Evolutionary conservation across 35 echinoderm and acorn worm species (phyloP).

Genomic region (Heliocidaris erythrogramma): DNA sequence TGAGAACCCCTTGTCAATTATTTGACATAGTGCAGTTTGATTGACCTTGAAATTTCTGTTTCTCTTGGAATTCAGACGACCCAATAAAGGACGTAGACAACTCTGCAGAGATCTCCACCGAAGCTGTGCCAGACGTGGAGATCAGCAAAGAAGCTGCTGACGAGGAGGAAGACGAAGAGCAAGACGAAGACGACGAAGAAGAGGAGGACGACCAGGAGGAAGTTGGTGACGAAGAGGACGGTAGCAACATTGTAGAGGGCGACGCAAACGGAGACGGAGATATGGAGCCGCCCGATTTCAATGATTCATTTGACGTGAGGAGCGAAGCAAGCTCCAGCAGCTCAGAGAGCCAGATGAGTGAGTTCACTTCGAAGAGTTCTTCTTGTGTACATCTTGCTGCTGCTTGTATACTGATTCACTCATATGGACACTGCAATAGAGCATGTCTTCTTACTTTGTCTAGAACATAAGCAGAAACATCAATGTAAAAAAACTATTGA

Average conservation of each 20-base stretch:
- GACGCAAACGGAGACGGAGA: constrained; percentile 50
- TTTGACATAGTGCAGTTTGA: too few relatives aligned
- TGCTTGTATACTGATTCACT: too few relatives aligned
- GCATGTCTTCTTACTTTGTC: too few relatives aligned
- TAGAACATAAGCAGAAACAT: too few relatives aligned
- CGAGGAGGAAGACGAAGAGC: constrained; percentile 31
- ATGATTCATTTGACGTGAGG: constrained; percentile 78
- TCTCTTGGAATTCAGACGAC: background rate
- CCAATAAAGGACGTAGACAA: constrained; percentile 24
- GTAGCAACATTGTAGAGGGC: constrained; percentile 20
- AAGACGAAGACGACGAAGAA: constrained; percentile 8
- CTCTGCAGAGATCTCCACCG: constrained; percentile 37
- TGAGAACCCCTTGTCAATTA: too few relatives aligned
- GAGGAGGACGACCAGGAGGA: constrained; percentile 48
- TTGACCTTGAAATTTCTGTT: background rate
- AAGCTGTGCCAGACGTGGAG: constrained; percentile 23
- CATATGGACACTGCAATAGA: too few relatives aligned
- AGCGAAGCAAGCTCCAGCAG: constrained; percentile 90
- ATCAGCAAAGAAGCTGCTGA: background rate
- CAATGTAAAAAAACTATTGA: too few relatives aligned
- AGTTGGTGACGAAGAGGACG: constrained; percentile 26
- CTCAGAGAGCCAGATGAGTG: background rate
- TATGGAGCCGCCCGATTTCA: constrained; percentile 57
- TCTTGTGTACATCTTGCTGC: too few relatives aligned
- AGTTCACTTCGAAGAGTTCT: background rate